phyloP scores from a whole-genome alignment of 2,797 vertebrate genomes.

The Poecilia wingei region DNA sequence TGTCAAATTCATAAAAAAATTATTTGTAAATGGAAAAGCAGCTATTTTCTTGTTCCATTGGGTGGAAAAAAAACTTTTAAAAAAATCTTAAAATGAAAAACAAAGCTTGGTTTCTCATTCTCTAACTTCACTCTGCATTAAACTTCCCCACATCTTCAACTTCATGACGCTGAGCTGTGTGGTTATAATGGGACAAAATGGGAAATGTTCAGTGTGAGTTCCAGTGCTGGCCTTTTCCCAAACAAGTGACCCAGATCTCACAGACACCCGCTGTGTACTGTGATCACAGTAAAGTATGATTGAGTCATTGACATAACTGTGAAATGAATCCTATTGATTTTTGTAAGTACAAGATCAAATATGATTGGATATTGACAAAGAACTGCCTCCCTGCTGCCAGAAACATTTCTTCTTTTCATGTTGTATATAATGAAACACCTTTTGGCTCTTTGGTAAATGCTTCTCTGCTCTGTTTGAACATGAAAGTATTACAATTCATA shows the following conservation, averaged over 20 bases:
- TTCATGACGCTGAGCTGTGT: neutral
- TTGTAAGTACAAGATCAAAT: neutral
- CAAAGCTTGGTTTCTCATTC: neutral
- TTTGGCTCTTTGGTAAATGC: neutral
- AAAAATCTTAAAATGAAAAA: neutral
- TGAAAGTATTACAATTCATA: neutral
- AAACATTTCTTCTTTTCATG: neutral
- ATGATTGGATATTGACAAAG: slow-evolving; percentile 6
- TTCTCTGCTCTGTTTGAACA: neutral
- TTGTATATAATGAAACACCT: neutral
- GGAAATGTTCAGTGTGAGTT: neutral
- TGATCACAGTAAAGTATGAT: neutral
- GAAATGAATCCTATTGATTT: slow-evolving; percentile 5
- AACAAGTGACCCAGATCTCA: neutral
- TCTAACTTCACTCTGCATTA: neutral
- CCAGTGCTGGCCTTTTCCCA: neutral
- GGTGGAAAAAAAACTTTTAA: neutral
- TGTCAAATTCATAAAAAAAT: too few relatives aligned
- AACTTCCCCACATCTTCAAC: neutral
- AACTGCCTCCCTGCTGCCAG: neutral
- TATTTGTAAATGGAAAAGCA: too few relatives aligned
- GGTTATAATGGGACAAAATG: neutral
- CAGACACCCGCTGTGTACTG: neutral
- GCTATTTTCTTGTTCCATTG: neutral
- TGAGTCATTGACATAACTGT: neutral